Base-by-base conservation (phyloP, 2,113 vertebrate species). In the Chinchilla lanigera region DNA sequence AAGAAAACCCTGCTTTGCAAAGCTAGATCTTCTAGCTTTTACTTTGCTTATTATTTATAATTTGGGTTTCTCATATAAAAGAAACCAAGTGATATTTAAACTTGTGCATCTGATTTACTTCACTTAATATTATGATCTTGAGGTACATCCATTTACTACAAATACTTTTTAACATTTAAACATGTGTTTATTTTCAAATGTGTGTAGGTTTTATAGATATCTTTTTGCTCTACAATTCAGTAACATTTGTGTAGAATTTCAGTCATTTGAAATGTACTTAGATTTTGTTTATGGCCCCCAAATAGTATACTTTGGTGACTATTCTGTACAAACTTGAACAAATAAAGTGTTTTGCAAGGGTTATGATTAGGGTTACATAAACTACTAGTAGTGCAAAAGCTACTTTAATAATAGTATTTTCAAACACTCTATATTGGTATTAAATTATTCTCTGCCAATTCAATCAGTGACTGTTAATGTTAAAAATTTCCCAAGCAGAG, bases 361-460 rank as follows among this genome's bases (percentile, higher is more conserved):
- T 88, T 71, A 50, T 81, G 10, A 7, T 41, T 82, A 63, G 63
- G 67, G 28, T 69, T 75, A 58, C 26, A 9, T 44, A 85, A 86
- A 84, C 73, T 69, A n/a, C 65, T 69, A 20, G 5, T 14, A 69
- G 35, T 69, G 19, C 65, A 69, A 69, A 69, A 52, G 2, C 4
- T 84, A 71, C 17, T 93, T 78, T 83, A n/a, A 73, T 67, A 28
- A n/a, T 71, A 84, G 38, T 89, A 8, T 56, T 93, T 92, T 87
- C 44, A 73, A 65, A 91, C 83, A 26, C 44, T 78, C 30, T 81
- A 28, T 84, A 85, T 81, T 91, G 54, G 80, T 89, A 44, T 47
- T 41, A 47, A 38, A 16, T 87, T 95, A 95, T 89, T 93, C 41
- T 78, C 30, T 89, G 35, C 58, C 54, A 82, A 35, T 67, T 94